These are phyloP conservation scores for Muraenolepis orangiensis DNA, from an alignment of 2,797 vertebrate genomes.

Conservation along the genomic window DNA sequence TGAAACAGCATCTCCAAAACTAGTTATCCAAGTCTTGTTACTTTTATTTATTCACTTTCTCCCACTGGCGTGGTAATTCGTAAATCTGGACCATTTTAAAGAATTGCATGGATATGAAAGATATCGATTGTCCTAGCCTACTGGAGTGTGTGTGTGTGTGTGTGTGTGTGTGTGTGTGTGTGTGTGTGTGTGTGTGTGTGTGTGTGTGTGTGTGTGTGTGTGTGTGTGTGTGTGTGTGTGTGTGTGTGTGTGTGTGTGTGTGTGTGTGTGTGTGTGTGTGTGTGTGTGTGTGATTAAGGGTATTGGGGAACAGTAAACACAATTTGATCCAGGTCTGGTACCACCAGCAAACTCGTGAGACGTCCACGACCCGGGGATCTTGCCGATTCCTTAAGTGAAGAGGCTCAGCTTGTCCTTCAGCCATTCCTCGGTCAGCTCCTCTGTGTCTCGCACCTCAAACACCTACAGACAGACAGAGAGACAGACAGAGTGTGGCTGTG, in stretches of 20 bases:
- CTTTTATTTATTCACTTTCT: slow-evolving; percentile 15
- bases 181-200: neutral
- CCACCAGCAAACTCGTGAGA: slow-evolving; percentile 27
- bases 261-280: neutral
- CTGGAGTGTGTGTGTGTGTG: neutral
- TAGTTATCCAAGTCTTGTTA: neutral
- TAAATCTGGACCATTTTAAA: neutral
- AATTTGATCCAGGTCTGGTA: slow-evolving; percentile 49
- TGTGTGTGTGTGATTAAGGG: neutral
- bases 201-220: neutral
- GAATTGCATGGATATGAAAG: neutral
- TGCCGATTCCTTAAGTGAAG: slow-evolving; percentile 75
- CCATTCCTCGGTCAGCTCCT: slow-evolving; percentile 82
- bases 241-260: neutral
- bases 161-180: neutral
- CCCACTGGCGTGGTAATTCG: slow-evolving; percentile 17
- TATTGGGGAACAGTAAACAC: slow-evolving; percentile 12
- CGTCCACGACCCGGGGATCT: no score
- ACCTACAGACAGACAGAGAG: slow-evolving; percentile 58
- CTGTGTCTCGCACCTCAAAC: slow-evolving; percentile 81
- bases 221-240: neutral
- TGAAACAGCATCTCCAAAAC: slow-evolving; percentile 36
- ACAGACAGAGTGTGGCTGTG: no score
- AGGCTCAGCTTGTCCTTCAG: slow-evolving; percentile 76
- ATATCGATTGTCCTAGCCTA: neutral